Conservation (phyloP, 2,113 vertebrate genomes). For the Carettochelys insculpta region DNA sequence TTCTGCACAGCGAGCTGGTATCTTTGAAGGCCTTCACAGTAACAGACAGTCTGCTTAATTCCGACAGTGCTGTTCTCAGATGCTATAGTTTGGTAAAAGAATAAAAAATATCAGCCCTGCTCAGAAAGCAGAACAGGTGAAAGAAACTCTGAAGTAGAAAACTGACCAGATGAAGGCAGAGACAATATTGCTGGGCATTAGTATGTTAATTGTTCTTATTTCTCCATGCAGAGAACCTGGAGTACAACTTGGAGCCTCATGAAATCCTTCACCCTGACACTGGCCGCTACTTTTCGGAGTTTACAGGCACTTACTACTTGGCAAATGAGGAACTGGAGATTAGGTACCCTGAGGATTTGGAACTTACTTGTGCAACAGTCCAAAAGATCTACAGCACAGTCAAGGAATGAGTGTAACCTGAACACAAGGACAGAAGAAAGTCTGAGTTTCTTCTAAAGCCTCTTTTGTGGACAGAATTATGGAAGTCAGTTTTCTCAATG, state of each 20-base stretch:
- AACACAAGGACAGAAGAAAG: background rate
- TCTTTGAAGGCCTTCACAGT: background rate
- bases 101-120: background rate
- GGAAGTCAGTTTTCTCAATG: conserved; percentile 26
- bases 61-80: fast-evolving
- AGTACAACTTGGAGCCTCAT: conserved; percentile 86
- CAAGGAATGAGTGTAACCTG: conserved; percentile 66
- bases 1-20: background rate
- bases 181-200: background rate
- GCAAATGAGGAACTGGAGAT: conserved; percentile 90
- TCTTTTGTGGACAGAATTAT: conserved; percentile 34
- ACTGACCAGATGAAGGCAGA: background rate
- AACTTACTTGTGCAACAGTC: conserved; percentile 79
- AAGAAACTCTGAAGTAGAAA: background rate
- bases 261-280: conserved; percentile 95
- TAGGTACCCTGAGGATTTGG: conserved; percentile 89
- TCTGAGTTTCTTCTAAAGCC: conserved; percentile 57
- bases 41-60: background rate
- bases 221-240: conserved; percentile 88
- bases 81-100: fast-evolving
- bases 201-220: background rate
- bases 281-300: conserved; percentile 94
- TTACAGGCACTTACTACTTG: conserved; percentile 84
- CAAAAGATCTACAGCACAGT: conserved; percentile 85
- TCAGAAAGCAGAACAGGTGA: background rate